Percentiles rank a stretch among this genome's conserved stretches.
phyloP scores from a whole-genome alignment of 1,140 invertebrate species.

The Onthophagus taurus region DNA sequence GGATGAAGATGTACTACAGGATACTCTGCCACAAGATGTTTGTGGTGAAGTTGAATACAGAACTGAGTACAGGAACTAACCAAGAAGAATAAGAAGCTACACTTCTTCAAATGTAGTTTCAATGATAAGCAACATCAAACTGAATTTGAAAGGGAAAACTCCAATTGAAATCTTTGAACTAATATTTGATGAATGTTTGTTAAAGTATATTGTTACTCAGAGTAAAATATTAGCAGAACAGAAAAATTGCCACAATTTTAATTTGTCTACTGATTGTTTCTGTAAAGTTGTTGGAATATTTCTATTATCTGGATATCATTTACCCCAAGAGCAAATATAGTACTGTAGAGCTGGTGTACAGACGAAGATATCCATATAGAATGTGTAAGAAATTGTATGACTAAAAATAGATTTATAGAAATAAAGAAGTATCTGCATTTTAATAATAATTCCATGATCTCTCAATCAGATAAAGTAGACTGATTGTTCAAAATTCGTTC shows the following conservation, averaged over 20 bases:
- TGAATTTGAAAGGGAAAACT: no score
- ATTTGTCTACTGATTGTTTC: background rate
- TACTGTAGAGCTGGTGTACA: constrained; percentile 3
- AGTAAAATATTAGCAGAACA: constrained; percentile 3
- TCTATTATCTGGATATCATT: constrained; percentile 6
- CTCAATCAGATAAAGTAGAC: background rate
- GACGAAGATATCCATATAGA: background rate
- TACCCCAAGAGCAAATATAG: constrained; percentile 8
- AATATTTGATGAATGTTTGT: constrained; percentile 2
- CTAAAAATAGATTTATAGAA: constrained; percentile 7
- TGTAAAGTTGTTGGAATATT: no score
- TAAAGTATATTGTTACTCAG: background rate
- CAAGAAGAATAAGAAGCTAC: no score
- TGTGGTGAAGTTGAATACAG: no score
- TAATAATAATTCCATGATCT: constrained; percentile 2
- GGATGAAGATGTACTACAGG: no score
- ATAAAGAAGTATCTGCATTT: constrained; percentile 10
- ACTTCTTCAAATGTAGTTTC: no score
- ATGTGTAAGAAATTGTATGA: constrained; percentile 3
- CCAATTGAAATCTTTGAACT: constrained; percentile 8
- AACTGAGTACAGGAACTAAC: no score
- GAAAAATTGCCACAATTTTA: constrained; percentile 7
- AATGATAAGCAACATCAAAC: no score
- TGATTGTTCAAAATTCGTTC: constrained; percentile 2
- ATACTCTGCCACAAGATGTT: no score